Evolutionary conservation across 2,888 invertebrate species (phyloP).

Genomic region (Lithophane ornitopus): DNA sequence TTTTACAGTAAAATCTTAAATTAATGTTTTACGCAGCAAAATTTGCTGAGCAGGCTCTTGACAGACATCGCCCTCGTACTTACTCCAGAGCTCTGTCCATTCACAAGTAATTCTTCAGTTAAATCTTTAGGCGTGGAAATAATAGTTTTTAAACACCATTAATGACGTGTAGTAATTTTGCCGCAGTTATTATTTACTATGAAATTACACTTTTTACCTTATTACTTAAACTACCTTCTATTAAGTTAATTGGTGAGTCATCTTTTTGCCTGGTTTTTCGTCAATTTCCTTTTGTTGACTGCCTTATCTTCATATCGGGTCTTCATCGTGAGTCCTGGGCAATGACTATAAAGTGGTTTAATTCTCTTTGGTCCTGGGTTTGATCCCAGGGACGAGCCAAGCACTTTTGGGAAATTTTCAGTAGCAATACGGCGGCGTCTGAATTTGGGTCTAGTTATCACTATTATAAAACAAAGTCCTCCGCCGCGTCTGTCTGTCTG

Average conservation of each 20-base stretch:
- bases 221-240: not conserved
- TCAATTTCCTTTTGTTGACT: not conserved
- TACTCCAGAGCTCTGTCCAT: not conserved
- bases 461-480: too few species aligned
- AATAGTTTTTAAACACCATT: not conserved
- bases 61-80: not conserved
- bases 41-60: not conserved
- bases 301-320: not conserved
- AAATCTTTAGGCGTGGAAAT: too few species aligned
- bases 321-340: not conserved
- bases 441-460: not conserved
- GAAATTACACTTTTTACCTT: slow-evolving; percentile 18
- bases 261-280: not conserved
- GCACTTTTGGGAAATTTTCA: not conserved
- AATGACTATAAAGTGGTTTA: too few species aligned
- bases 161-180: not conserved
- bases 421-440: not conserved
- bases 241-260: slow-evolving; percentile 4
- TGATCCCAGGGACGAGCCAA: not conserved
- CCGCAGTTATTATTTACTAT: not conserved
- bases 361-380: not conserved
- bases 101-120: too few species aligned
- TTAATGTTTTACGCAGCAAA: not conserved
- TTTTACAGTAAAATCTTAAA: not conserved
- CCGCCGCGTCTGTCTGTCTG: too few species aligned